Percentiles rank a stretch among this genome's conserved stretches.
phyloP scores from a whole-genome alignment of 2,113 vertebrate genomes.

The Pelvicachromis taeniatus region DNA sequence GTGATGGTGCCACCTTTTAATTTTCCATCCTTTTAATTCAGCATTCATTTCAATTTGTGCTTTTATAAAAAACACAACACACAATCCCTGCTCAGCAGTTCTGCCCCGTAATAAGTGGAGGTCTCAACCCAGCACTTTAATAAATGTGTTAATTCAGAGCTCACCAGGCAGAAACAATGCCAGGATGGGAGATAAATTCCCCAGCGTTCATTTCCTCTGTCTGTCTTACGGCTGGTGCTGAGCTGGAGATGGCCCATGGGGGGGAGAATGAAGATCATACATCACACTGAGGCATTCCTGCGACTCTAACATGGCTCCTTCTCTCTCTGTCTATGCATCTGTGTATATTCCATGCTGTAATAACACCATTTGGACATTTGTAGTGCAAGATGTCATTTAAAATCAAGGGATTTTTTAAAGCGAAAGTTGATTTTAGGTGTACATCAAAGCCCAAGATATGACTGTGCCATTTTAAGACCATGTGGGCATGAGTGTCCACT shows the following conservation, averaged over 20 bases:
- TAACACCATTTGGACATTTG: not conserved
- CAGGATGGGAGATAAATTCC: constrained; percentile 67
- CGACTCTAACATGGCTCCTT: constrained; percentile 16
- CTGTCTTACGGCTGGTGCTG: constrained; percentile 52
- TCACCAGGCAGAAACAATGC: constrained; percentile 65
- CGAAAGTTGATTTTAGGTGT: not conserved
- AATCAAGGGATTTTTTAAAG: not conserved
- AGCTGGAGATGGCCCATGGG: constrained; percentile 43
- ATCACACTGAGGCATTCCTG: constrained; percentile 52
- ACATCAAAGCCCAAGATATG: not conserved
- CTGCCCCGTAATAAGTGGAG: constrained; percentile 58
- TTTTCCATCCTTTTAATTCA: constrained; percentile 53
- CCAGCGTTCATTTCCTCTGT: constrained; percentile 64
- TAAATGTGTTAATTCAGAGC: constrained; percentile 73
- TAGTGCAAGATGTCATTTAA: not conserved
- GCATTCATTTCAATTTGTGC: constrained; percentile 56
- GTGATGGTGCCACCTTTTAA: constrained; percentile 43
- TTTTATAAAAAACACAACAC: constrained; percentile 18
- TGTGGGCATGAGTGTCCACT: constrained; percentile 3
- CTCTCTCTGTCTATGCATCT: constrained; percentile 5
- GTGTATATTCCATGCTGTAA: not conserved
- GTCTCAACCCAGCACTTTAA: constrained; percentile 73
- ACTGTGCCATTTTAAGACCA: not conserved
- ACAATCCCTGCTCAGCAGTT: constrained; percentile 46
- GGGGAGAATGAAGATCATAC: constrained; percentile 57